phyloP scores from a whole-genome alignment of 2,888 invertebrate species.

The Agrochola macilenta region DNA sequence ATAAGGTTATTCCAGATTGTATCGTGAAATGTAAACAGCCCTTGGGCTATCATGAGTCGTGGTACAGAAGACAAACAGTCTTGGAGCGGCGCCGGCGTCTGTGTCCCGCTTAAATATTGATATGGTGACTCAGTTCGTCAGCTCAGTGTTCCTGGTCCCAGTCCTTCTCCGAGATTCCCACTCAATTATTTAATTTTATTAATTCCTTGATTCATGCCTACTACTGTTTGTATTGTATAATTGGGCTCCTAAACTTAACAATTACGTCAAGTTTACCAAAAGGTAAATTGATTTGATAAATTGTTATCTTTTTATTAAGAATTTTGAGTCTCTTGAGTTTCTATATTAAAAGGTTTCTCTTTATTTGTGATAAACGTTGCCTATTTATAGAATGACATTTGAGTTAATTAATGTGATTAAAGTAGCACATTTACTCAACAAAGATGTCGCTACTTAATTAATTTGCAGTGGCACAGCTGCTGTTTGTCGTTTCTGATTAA shows the following conservation, averaged over 20 bases:
- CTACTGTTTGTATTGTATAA: constrained; percentile 60
- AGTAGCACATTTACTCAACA: background rate
- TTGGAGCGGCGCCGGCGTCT: constrained; percentile 77
- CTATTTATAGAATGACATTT: background rate
- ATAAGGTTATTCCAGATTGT: constrained; percentile 84
- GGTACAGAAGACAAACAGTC: constrained; percentile 85
- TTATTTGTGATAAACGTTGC: constrained; percentile 6
- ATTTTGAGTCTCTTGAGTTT: constrained; percentile 1
- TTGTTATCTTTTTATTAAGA: constrained; percentile 19
- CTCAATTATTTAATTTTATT: constrained; percentile 70
- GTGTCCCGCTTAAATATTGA: constrained; percentile 84
- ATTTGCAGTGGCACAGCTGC: constrained; percentile 46
- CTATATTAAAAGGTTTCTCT: background rate
- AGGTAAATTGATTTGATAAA: constrained; percentile 42
- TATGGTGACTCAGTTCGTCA: constrained; percentile 71
- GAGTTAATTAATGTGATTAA: constrained; percentile 15
- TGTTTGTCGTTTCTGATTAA: constrained; percentile 51
- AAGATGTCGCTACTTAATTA: constrained; percentile 38
- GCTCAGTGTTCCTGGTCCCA: constrained; percentile 40
- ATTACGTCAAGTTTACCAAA: constrained; percentile 38
- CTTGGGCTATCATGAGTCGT: constrained; percentile 82
- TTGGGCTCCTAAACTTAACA: constrained; percentile 45
- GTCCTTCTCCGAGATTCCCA: constrained; percentile 54
- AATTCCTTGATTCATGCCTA: constrained; percentile 54
- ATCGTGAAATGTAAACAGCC: constrained; percentile 84